Evolutionary conservation across 1,140 invertebrate species (phyloP).

Genomic region (Drosophila bipectinata): DNA sequence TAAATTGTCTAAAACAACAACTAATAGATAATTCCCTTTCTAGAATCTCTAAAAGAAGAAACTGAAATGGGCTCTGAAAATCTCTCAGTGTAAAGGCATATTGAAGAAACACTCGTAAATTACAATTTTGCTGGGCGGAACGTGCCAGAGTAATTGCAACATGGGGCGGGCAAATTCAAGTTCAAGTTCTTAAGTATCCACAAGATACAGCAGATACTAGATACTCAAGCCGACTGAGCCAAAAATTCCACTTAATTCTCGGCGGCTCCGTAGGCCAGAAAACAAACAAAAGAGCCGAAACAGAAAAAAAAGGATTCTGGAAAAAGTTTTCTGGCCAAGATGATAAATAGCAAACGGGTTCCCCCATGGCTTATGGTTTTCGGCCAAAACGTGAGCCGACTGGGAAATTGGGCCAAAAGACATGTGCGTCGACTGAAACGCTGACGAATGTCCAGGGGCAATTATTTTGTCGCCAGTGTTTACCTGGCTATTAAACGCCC

Average conservation of each 20-base stretch:
- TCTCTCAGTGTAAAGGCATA: constrained; percentile 5
- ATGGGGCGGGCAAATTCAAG: constrained; percentile 21
- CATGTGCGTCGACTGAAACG: constrained; percentile 1
- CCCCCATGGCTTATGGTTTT: constrained; percentile 7
- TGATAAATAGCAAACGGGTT: constrained; percentile 40
- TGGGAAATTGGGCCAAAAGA: constrained; percentile 28
- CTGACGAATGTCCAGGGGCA: constrained; percentile 35
- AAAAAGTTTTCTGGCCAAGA: constrained; percentile 9
- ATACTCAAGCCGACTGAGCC: constrained; percentile 39
- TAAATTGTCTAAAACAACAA: not conserved
- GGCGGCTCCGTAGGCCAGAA: constrained; percentile 14
- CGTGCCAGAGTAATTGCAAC: constrained; percentile 27
- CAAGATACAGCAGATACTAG: constrained; percentile 9
- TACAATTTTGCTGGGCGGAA: constrained; percentile 34
- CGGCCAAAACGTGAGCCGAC: constrained; percentile 51
- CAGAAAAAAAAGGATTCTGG: constrained; percentile 49
- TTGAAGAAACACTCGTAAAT: constrained; percentile 30
- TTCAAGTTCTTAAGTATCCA: constrained; percentile 36
- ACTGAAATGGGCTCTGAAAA: not conserved
- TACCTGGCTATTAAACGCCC: constrained; percentile 42
- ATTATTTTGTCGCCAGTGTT: constrained; percentile 34
- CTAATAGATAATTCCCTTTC: not conserved
- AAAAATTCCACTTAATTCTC: constrained; percentile 56
- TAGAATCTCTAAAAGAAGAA: not conserved
- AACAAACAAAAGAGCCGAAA: constrained; percentile 14